Percentiles rank a stretch among this genome's conserved stretches.
phyloP scores from a whole-genome alignment of 2,888 invertebrate species.

The Chrysina gloriosa region DNA sequence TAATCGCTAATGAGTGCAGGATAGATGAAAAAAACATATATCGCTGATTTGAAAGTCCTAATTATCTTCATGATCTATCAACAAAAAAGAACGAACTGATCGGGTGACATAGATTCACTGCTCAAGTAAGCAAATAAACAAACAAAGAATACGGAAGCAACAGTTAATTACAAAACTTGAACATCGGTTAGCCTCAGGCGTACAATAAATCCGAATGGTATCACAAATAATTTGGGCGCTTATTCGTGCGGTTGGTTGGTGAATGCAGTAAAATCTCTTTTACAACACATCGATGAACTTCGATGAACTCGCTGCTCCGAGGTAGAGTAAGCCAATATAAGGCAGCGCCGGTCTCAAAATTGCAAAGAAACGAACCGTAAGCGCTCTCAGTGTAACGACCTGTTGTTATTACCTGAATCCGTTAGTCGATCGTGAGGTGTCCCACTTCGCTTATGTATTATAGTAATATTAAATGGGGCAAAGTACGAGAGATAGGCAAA shows the following conservation, averaged over 20 bases:
- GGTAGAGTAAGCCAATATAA: not conserved
- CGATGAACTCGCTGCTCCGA: conserved; percentile 45
- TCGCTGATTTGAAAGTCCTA: no score
- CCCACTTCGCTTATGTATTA: conserved; percentile 45
- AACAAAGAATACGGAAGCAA: conserved; percentile 31
- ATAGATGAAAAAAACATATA: no score
- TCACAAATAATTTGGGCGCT: conserved; percentile 4
- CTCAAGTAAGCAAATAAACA: conserved; percentile 3
- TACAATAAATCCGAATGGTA: conserved; percentile 22
- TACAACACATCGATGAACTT: conserved; percentile 47
- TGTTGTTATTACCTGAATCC: conserved; percentile 43
- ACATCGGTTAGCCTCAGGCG: not conserved
- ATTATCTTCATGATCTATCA: no score
- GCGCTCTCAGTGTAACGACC: conserved; percentile 53
- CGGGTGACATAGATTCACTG: conserved; percentile 21
- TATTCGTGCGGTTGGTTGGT: conserved; percentile 13
- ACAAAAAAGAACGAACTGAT: not conserved
- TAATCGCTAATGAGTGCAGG: no score
- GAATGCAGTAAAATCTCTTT: conserved; percentile 20
- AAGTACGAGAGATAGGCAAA: not conserved
- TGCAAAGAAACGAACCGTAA: conserved; percentile 37
- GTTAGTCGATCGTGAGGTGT: conserved; percentile 52
- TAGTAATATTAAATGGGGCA: not conserved
- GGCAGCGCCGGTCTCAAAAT: not conserved
- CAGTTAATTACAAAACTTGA: conserved; percentile 16